A percentile compares a stretch with the other conserved stretches of the same genome.
Evolutionary conservation across 2,113 vertebrate genomes (phyloP).

Genomic region (Lampris incognitus): DNA sequence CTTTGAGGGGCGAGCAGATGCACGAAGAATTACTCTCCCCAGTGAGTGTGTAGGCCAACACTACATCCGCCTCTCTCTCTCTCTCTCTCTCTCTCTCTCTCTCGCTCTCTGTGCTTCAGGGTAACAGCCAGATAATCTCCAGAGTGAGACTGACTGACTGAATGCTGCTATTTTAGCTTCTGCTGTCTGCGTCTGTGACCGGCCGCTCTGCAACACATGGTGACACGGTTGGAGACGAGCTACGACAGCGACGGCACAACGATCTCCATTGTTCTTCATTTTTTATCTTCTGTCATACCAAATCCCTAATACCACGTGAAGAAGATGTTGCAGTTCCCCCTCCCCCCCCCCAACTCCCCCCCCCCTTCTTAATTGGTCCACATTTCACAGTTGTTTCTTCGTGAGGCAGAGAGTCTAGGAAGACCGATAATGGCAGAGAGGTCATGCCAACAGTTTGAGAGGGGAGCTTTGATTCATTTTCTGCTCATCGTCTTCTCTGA

Average conservation of each 20-base stretch:
- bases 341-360: too few species aligned
- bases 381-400: too few species aligned
- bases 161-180: conserved; percentile 42
- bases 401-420: too few species aligned
- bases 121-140: conserved; percentile 48
- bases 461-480: neutral
- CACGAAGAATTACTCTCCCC: too few species aligned
- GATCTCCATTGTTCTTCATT: neutral
- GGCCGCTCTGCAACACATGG: conserved; percentile 34
- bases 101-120: conserved; percentile 11
- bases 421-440: too few species aligned
- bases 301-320: too few species aligned
- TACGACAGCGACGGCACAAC: conserved; percentile 35
- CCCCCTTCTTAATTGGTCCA: too few species aligned
- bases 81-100: conserved; percentile 16
- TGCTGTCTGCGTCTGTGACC: conserved; percentile 31
- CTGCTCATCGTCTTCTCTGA: conserved; percentile 26
- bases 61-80: conserved; percentile 18
- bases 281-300: too few species aligned
- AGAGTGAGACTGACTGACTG: conserved; percentile 40
- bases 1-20: too few species aligned
- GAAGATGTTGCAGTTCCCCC: too few species aligned
- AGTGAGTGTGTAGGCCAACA: neutral
- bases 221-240: conserved; percentile 35
- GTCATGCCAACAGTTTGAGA: conserved; percentile 13